Percentiles rank a stretch among this genome's conserved stretches.
Evolutionary conservation across 1,140 invertebrate species (phyloP).

Genomic region (Maniola jurtina): DNA sequence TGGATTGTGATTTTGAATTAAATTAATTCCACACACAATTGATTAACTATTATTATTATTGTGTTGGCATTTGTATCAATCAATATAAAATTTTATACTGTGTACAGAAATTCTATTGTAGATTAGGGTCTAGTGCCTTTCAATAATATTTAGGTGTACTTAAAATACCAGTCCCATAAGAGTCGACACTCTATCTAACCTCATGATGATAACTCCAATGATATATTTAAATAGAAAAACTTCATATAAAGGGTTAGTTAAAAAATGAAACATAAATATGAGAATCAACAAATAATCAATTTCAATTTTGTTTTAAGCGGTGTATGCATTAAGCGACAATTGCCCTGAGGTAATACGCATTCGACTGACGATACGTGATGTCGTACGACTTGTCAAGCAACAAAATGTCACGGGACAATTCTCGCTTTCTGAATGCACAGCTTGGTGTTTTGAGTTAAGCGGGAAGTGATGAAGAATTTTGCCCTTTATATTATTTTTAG

Average conservation of each 20-base stretch:
- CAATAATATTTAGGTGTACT: slow-evolving; percentile 59
- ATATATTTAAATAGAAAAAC: slow-evolving; percentile 15
- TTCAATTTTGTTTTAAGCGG: not conserved
- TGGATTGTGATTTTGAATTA: too few relatives aligned
- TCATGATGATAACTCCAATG: slow-evolving; percentile 25
- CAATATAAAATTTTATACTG: slow-evolving; percentile 33
- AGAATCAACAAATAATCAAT: not conserved
- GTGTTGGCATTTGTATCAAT: slow-evolving; percentile 32
- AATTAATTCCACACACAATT: not conserved
- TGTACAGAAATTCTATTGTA: slow-evolving; percentile 70
- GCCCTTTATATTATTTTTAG: not conserved
- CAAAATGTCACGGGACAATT: too few relatives aligned
- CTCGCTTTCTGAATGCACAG: too few relatives aligned
- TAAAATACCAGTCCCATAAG: slow-evolving; percentile 42
- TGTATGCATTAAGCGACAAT: too few relatives aligned
- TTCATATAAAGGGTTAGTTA: not conserved
- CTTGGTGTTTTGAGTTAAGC: not conserved
- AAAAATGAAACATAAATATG: not conserved
- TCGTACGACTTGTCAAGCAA: too few relatives aligned
- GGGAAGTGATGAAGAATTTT: not conserved
- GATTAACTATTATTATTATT: not conserved
- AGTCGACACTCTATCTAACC: slow-evolving; percentile 16
- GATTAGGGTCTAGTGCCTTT: slow-evolving; percentile 72
- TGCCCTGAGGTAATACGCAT: too few relatives aligned
- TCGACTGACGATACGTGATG: too few relatives aligned